Evolutionary conservation across 2,888 invertebrate species (phyloP).

Genomic region (Linyphia triangularis): DNA sequence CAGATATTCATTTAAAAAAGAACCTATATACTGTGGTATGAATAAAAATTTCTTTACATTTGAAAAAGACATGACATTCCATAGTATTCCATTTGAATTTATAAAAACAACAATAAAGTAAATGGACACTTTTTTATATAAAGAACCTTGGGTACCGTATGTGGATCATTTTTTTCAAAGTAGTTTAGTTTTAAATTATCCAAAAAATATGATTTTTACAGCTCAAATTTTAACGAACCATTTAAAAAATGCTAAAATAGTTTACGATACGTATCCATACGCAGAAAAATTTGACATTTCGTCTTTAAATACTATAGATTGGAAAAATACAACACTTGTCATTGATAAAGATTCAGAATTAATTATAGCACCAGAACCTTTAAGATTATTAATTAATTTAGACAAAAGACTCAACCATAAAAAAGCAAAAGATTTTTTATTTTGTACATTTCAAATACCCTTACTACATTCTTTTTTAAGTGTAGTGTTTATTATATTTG

Average conservation of each 20-base stretch:
- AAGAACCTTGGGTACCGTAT: conserved; percentile 14
- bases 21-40: conserved; percentile 15
- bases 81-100: not conserved
- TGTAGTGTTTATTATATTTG: not conserved
- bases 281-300: conserved; percentile 38
- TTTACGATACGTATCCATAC: conserved; percentile 23
- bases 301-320: not conserved
- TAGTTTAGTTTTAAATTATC: conserved; percentile 2
- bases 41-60: not conserved
- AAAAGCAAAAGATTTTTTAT: not conserved
- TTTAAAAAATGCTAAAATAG: not conserved
- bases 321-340: not conserved
- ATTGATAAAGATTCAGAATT: conserved; percentile 7
- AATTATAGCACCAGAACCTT: conserved; percentile 13
- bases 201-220: conserved; percentile 41
- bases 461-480: not conserved
- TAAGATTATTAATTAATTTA: conserved; percentile 9
- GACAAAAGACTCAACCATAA: conserved; percentile 9
- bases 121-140: conserved; percentile 33
- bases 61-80: not conserved
- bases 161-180: conserved; percentile 2
- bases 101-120: not conserved
- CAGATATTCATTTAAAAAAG: not conserved
- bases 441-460: not conserved
- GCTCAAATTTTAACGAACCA: conserved; percentile 3